These are phyloP conservation scores for Shinisaurus crocodilurus DNA, from an alignment of 2,113 vertebrate genomes.

Conservation along the genomic window DNA sequence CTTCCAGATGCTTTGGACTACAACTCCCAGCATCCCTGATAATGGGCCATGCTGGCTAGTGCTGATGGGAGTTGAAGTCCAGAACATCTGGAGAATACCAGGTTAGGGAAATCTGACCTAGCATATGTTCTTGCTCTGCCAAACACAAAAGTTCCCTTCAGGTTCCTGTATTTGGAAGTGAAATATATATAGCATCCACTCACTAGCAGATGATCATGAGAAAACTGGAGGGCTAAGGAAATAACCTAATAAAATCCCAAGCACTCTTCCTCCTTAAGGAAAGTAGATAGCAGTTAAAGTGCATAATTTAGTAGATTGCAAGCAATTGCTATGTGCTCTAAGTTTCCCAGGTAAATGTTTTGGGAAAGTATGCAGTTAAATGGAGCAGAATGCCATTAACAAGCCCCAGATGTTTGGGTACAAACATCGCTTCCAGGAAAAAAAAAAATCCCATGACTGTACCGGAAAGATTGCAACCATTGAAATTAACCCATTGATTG, in stretches of 20 bases:
- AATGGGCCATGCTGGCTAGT: too few species aligned
- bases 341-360: conserved; percentile 32
- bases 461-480: conserved; percentile 16
- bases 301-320: conserved; percentile 25
- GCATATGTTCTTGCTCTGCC: background rate
- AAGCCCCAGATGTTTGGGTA: conserved; percentile 51
- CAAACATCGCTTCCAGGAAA: conserved; percentile 18
- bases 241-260: conserved; percentile 25
- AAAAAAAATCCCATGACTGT: conserved; percentile 5
- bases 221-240: conserved; percentile 16
- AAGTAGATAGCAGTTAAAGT: conserved; percentile 26
- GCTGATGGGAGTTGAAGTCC: too few species aligned
- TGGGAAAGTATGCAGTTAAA: conserved; percentile 38
- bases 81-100: background rate
- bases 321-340: background rate
- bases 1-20: background rate
- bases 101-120: background rate
- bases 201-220: background rate
- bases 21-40: background rate
- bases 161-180: background rate
- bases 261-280: conserved; percentile 22
- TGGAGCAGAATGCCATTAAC: conserved; percentile 47
- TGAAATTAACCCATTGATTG: conserved; percentile 26
- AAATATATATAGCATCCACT: background rate
- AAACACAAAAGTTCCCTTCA: background rate